phyloP scores from a whole-genome alignment of 2,113 vertebrate species.

The Glareola pratincola region DNA sequence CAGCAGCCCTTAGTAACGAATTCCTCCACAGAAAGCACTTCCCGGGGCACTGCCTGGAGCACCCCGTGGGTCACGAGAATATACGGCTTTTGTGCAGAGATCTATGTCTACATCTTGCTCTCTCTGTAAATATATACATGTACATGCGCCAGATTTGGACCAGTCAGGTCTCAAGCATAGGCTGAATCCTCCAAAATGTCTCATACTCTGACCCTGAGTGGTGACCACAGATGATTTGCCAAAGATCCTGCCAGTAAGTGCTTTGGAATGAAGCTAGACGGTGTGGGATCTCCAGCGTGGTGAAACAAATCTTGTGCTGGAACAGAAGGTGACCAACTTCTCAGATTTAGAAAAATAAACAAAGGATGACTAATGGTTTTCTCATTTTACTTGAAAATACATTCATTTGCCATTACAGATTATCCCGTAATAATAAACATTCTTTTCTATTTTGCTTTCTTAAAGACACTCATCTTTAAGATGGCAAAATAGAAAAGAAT shows the following conservation, averaged over 20 bases:
- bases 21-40: background rate
- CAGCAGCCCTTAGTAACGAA: background rate
- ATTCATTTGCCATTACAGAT: background rate
- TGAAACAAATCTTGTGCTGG: background rate
- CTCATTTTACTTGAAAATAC: background rate
- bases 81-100: background rate
- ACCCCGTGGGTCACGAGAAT: background rate
- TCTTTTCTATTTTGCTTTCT: too few relatives aligned
- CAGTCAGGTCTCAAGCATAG: background rate
- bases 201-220: background rate
- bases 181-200: conserved; percentile 5
- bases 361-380: background rate
- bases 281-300: background rate
- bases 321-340: background rate
- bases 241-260: background rate
- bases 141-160: background rate
- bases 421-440: background rate
- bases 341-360: background rate
- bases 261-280: background rate
- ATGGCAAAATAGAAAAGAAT: background rate
- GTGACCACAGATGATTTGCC: background rate
- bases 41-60: background rate
- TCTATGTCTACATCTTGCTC: background rate
- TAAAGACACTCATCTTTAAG: background rate
- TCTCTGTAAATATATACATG: background rate